Percentiles rank a stretch among this genome's conserved stretches.
These are phyloP conservation scores for Aphelenchoides avenae DNA, from an alignment of 1,140 invertebrate genomes.

Conservation along the genomic window DNA sequence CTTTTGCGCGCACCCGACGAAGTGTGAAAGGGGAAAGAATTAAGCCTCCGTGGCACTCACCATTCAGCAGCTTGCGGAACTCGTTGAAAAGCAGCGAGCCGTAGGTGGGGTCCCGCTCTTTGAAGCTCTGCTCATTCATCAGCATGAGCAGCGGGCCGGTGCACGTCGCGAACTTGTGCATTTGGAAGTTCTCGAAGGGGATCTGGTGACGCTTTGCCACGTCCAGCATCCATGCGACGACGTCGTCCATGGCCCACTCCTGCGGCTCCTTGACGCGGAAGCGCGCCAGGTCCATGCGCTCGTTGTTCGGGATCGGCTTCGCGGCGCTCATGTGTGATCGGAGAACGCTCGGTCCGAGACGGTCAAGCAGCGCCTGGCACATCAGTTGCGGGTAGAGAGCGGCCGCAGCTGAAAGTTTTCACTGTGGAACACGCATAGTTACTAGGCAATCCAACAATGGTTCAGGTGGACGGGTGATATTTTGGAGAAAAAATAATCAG, in stretches of 20 bases:
- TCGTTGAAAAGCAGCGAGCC: slow-evolving; percentile 49
- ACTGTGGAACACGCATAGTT: too few relatives aligned
- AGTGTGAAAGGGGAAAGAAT: too few relatives aligned
- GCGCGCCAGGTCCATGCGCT: slow-evolving; percentile 44
- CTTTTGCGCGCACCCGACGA: too few relatives aligned
- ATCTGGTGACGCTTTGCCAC: slow-evolving; percentile 52
- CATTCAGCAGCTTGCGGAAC: slow-evolving; percentile 46
- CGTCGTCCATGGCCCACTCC: slow-evolving; percentile 54
- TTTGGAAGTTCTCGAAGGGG: slow-evolving; percentile 51
- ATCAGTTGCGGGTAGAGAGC: slow-evolving; percentile 38
- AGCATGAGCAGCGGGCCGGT: slow-evolving; percentile 30
- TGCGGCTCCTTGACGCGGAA: slow-evolving; percentile 50
- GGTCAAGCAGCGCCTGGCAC: slow-evolving; percentile 33
- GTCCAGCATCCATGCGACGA: slow-evolving; percentile 56
- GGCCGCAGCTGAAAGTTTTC: too few relatives aligned
- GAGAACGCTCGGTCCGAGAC: slow-evolving; percentile 29
- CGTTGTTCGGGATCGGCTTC: slow-evolving; percentile 52
- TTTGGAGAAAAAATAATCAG: too few relatives aligned
- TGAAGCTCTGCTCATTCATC: slow-evolving; percentile 54
- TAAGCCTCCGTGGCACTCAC: too few relatives aligned
- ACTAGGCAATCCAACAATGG: too few relatives aligned
- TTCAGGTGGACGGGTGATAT: too few relatives aligned
- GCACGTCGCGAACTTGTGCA: slow-evolving; percentile 44
- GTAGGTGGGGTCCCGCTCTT: slow-evolving; percentile 48
- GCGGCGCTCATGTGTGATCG: slow-evolving; percentile 34